Conservation (phyloP, 2,113 vertebrate genomes). For the Stomatorhinus ivindoensis region DNA sequence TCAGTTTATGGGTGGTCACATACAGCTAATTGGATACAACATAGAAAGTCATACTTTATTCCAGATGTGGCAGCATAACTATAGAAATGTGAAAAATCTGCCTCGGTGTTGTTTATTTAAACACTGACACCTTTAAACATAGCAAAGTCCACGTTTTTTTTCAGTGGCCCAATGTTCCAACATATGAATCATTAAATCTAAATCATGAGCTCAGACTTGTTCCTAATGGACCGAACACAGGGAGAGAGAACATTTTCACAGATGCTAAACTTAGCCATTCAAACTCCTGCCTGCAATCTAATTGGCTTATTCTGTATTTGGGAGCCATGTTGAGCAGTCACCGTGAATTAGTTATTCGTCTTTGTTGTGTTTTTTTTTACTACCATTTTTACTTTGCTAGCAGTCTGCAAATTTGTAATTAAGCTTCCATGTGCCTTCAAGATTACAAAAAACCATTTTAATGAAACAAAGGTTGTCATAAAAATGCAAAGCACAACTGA, state of each 20-base stretch:
- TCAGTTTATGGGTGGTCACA: not conserved
- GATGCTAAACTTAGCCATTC: not conserved
- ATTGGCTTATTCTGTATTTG: conserved; percentile 5
- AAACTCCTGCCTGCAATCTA: not conserved
- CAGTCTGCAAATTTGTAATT: not conserved
- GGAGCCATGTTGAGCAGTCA: not conserved
- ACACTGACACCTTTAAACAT: not conserved
- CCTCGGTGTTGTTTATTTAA: not conserved
- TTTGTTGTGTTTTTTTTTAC: not conserved
- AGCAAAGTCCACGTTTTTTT: not conserved
- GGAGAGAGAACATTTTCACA: not conserved
- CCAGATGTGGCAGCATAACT: not conserved
- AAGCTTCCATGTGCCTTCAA: not conserved
- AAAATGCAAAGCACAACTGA: not conserved
- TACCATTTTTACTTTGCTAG: not conserved
- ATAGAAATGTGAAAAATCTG: not conserved
- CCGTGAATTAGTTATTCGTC: not conserved
- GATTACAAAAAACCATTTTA: not conserved
- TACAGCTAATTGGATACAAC: not conserved
- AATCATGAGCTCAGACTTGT: conserved; percentile 2
- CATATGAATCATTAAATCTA: not conserved
- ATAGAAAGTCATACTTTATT: not conserved
- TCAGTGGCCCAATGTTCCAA: not conserved
- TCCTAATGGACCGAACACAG: not conserved
- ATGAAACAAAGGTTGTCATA: not conserved